Base-by-base conservation (phyloP, 2,888 invertebrate genomes). In the Rosalia funebris region DNA sequence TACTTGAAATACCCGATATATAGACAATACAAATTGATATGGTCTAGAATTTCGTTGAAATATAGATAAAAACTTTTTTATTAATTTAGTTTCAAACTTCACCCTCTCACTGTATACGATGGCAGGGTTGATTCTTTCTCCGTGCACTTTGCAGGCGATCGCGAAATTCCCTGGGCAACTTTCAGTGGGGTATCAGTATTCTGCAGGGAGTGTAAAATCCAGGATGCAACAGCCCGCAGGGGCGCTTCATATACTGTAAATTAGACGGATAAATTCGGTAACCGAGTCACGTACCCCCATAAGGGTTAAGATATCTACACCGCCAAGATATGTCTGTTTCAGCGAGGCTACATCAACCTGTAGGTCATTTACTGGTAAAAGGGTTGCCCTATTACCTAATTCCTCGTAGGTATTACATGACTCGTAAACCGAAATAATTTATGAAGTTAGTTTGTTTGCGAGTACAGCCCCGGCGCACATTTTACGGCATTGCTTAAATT, bases 221-320 rank as follows among this genome's bases (percentile, higher is more conserved):
- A 44, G 59, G 57, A 64, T 61, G 62, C 61, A 65, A 66, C 65
- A 60, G 62, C 56, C 39, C 62, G 54, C 47, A 60, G 63, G 66
- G 63, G 64, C 55, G 62, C 63, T 68, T 73, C 71, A 71, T 74
- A 72, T 69, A 70, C 70, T 72, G 74, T 73, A 74, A 75, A 76
- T 75, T 74, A 75, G 69, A 65, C 54, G 70, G 69, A 69, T 71
- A 69, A 69, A 66, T 73, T 73, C 66, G 62, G 71, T 59, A 77
- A 72, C 65, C 76, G 58, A 67, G 69, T 72, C 77, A 77, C 77
- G 77, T 77, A n/a, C 66, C 59, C 50, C 70, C 65, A 68, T 71
- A 69, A 73, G 73, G 75, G 72, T 71, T 71, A 71, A 69, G 71
- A 74, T 75, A 76, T 75, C 73, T 73, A 72, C 71, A 71, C 57